Percentiles rank a stretch among this genome's conserved stretches.
These are phyloP conservation scores for Tillus elongatus DNA, from an alignment of 2,888 invertebrate species.

Conservation along the genomic window DNA sequence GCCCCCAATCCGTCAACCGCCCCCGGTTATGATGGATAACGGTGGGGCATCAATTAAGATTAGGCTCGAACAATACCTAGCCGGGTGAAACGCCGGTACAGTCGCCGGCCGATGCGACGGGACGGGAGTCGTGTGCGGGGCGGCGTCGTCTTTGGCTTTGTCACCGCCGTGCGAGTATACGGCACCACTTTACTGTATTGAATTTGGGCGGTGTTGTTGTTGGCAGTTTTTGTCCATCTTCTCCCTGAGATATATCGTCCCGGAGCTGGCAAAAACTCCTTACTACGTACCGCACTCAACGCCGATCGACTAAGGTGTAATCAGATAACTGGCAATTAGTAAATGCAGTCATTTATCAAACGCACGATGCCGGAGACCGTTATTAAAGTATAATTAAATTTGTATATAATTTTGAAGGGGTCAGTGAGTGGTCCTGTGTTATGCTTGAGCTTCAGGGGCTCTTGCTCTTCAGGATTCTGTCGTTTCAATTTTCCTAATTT, in stretches of 20 bases:
- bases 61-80: conserved; percentile 41
- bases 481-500: too few species aligned
- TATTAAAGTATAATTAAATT: conserved; percentile 42
- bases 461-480: too few species aligned
- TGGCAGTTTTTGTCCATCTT: conserved; percentile 34
- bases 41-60: conserved; percentile 44
- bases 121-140: conserved; percentile 10
- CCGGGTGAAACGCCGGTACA: too few species aligned
- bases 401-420: conserved; percentile 37
- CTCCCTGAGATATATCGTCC: conserved; percentile 28
- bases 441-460: too few species aligned
- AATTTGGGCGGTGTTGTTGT: conserved; percentile 37
- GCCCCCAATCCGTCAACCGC: too few species aligned
- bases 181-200: conserved; percentile 43
- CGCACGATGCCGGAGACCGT: conserved; percentile 31
- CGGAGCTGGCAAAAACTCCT: conserved; percentile 17
- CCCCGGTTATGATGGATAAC: conserved; percentile 44
- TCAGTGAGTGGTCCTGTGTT: conserved; percentile 26
- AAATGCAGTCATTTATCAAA: conserved; percentile 42
- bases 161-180: conserved; percentile 26
- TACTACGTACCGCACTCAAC: conserved; percentile 20
- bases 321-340: conserved; percentile 42
- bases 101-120: too few species aligned
- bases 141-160: conserved; percentile 20
- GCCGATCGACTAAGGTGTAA: conserved; percentile 34